Evolutionary conservation across 1,140 invertebrate species (phyloP).

Genomic region (Musca domestica): DNA sequence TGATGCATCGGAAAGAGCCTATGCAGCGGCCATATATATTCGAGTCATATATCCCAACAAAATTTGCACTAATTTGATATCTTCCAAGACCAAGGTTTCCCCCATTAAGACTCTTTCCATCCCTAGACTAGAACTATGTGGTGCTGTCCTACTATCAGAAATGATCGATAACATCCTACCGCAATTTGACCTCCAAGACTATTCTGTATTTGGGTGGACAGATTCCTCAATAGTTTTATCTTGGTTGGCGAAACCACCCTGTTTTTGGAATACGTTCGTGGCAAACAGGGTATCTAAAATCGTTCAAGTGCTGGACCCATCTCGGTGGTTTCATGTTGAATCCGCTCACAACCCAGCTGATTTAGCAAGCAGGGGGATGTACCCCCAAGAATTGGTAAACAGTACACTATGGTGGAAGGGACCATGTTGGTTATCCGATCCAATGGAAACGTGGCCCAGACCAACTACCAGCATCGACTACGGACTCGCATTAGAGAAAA

Average conservation of each 20-base stretch:
- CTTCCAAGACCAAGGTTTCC: slow-evolving; percentile 25
- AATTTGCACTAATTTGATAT: slow-evolving; percentile 18
- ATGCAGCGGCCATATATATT: slow-evolving; percentile 47
- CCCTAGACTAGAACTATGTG: slow-evolving; percentile 31
- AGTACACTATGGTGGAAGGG: slow-evolving; percentile 23
- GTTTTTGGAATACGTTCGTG: slow-evolving; percentile 37
- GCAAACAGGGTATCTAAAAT: slow-evolving; percentile 39
- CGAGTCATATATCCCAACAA: slow-evolving; percentile 15
- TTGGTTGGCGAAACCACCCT: slow-evolving; percentile 21
- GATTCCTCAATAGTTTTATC: slow-evolving; percentile 28
- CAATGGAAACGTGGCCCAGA: too few relatives aligned
- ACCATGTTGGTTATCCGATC: neutral
- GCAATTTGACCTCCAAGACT: neutral
- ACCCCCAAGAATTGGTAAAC: neutral
- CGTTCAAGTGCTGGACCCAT: slow-evolving; percentile 25
- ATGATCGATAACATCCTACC: slow-evolving; percentile 16
- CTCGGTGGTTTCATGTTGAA: slow-evolving; percentile 36
- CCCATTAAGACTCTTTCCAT: slow-evolving; percentile 26
- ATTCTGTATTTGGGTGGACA: slow-evolving; percentile 2
- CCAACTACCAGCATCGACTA: too few relatives aligned
- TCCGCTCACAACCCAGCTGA: slow-evolving; percentile 37
- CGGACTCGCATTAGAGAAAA: too few relatives aligned
- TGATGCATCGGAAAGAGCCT: slow-evolving; percentile 45
- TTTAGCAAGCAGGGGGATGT: slow-evolving; percentile 29
- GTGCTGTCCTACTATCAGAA: slow-evolving; percentile 24